Evolutionary conservation across 1,140 invertebrate species (phyloP), one percentile per base, ranked within the genome.

Genomic region (Diploscapter pachys): DNA sequence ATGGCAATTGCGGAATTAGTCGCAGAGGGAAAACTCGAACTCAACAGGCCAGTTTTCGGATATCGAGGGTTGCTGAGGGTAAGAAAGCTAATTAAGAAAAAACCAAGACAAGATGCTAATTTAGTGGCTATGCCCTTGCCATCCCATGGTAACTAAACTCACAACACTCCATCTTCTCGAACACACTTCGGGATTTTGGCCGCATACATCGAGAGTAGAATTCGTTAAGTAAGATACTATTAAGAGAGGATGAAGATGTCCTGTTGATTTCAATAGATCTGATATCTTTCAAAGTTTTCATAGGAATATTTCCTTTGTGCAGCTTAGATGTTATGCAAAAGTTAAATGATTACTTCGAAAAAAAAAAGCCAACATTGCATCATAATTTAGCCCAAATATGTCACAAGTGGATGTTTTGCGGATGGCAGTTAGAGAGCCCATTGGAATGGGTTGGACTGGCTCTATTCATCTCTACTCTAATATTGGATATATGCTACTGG

Each of bases 401-500:
- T 31, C 31, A 31, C 31, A 31, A 31, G 31, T 31, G 31, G 31
- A 31, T 31, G 31, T 76, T 50, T 53, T 63, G 50, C 55, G 56
- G 59, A 54, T 52, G 48, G 59, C 55, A 5, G 62, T 72, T 3
- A 54, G 55, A 61, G 51, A 64, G 49, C 31, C 56, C 13, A 51
- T 64, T 4, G 61, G 54, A 48, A 72, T 64, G 49, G 9, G 63
- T 4, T 53, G 56, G 4, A 66, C 74, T 52, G 86, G 86, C 4
- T 84, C 80, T 4, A 75, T 79, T 52, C 80, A 77, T 5, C 79
- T 79, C 51, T 81, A 85, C 67, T 86, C 86, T 13, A 87, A 87
- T 73, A 75, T 86, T 59, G 86, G 83, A 2, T 86, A 86, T 72
- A 70, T 83, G 4, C 77, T 86, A 50, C 81, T 87, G n/a, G 86